Evolutionary conservation across 2,888 invertebrate species (phyloP), one percentile per base, ranked within the genome.

Genomic region (Synergus japonicus): DNA sequence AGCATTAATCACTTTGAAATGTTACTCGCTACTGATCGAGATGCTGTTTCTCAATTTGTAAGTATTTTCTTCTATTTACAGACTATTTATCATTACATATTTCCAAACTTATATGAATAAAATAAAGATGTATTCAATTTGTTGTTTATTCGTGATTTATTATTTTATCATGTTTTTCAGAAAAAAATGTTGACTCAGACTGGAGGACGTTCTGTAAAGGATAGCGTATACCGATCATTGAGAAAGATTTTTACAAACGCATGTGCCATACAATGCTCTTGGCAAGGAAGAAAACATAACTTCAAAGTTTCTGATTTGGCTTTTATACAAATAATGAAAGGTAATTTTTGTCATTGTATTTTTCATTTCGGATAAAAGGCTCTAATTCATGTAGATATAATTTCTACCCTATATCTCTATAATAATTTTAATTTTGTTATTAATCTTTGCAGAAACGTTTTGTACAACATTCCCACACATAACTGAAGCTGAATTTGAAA

Each of bases 401-500:
- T 12, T 46, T 8, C 1, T 46, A 46, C 1, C 8, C 46, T 12
- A 46, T 46, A 10, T 46, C 7, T 46, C 46, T 46, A 46, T 46
- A 10, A 10, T 46, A 46, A 46, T 60, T 22, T 44, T 43, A 18
- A 44, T 10, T 43, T 44, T 12, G 18, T 44, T 13, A 8, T 13
- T 22, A 13, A 46, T 12, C 5, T 67, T 67, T 73, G n/a, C 73
- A 73, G 73, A 73, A 73, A 73, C 73, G n/a, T 73, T 73, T 73
- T 73, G 73, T 7, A 58, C 73, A 73, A 41, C 73, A 15, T 73
- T 54, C n/a, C 73, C 73, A 7, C 54, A 54, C 12, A n/a, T 73
- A 18, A 73, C 73, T 10, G 83, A 85, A 49, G 85, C 87, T 29
- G 84, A 85, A 58, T 86, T 87, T 67, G 84, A 79, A 49, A 87